Conservation (phyloP, 1,140 invertebrate genomes). For the Apis mellifera region DNA sequence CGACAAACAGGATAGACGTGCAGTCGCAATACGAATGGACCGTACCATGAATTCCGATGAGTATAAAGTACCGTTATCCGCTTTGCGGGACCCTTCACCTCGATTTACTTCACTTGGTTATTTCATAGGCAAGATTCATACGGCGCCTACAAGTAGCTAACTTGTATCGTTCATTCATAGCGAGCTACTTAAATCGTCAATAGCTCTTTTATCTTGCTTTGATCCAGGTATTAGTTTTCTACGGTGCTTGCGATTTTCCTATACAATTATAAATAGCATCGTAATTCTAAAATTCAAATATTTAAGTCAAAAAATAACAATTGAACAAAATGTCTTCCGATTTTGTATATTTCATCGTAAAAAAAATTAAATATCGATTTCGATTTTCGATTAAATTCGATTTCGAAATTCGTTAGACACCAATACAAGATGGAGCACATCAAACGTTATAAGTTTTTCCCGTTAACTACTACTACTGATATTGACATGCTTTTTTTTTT, state of each 20-base stretch:
- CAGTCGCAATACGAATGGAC: conserved; percentile 73
- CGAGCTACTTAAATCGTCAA: conserved; percentile 8
- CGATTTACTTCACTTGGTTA: conserved; percentile 62
- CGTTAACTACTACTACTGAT: no score
- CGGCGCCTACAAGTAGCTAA: conserved; percentile 44
- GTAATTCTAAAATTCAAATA: neutral
- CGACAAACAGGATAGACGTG: conserved; percentile 58
- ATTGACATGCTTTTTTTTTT: no score
- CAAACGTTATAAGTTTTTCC: no score
- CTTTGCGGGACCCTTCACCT: conserved; percentile 74
- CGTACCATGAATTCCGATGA: conserved; percentile 77
- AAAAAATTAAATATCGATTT: neutral
- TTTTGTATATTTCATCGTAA: neutral
- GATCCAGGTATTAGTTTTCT: neutral
- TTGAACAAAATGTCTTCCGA: neutral
- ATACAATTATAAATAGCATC: neutral
- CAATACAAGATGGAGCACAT: neutral
- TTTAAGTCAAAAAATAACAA: neutral
- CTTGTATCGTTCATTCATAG: neutral
- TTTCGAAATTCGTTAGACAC: neutral
- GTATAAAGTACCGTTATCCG: conserved; percentile 77
- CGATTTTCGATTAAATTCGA: no score
- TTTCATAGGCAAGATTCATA: conserved; percentile 40
- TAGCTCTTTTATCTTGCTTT: no score
- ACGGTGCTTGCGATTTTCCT: neutral